A percentile compares a stretch with the other conserved stretches of the same genome.
Conservation (phyloP, 35 echinoderm and acorn worm species). For the Strongylocentrotus purpuratus region DNA sequence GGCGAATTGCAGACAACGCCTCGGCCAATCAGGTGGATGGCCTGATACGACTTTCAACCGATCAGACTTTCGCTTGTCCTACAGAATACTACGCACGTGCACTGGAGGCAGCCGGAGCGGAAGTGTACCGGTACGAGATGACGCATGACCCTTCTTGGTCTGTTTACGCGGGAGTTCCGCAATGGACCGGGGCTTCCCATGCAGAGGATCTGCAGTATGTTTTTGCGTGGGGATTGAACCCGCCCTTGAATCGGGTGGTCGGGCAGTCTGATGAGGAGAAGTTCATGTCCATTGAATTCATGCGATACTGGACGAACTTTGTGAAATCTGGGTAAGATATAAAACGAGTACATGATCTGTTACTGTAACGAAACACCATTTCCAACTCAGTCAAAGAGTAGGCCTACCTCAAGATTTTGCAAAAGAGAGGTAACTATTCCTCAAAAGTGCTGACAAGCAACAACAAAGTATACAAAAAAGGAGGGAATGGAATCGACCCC, state of each 20-base stretch:
- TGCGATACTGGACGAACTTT: conserved; percentile 88
- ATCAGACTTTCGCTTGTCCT: conserved; percentile 76
- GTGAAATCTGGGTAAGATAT: conserved; percentile 86
- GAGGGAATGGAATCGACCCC: too few relatives aligned
- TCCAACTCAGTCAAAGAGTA: too few relatives aligned
- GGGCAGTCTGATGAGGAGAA: conserved; percentile 65
- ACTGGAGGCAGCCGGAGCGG: conserved; percentile 43
- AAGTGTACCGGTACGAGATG: conserved; percentile 70
- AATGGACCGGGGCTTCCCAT: conserved; percentile 54
- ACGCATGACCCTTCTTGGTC: conserved; percentile 73
- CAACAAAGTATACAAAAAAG: too few relatives aligned
- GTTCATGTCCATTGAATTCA: conserved; percentile 60
- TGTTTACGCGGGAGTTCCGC: not conserved
- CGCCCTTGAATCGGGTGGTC: not conserved
- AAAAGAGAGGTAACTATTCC: too few relatives aligned
- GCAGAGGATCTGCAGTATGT: conserved; percentile 84
- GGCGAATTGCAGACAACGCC: conserved; percentile 68
- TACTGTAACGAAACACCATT: not conserved
- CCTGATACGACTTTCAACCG: conserved; percentile 59
- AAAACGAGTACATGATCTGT: not conserved
- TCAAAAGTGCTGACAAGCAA: too few relatives aligned
- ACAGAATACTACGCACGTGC: conserved; percentile 57
- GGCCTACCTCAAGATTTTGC: too few relatives aligned
- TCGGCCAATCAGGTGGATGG: conserved; percentile 65
- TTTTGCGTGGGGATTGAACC: conserved; percentile 51